Base-by-base conservation (phyloP, 2,113 vertebrate genomes). In the Paracanthobrama guichenoti region DNA sequence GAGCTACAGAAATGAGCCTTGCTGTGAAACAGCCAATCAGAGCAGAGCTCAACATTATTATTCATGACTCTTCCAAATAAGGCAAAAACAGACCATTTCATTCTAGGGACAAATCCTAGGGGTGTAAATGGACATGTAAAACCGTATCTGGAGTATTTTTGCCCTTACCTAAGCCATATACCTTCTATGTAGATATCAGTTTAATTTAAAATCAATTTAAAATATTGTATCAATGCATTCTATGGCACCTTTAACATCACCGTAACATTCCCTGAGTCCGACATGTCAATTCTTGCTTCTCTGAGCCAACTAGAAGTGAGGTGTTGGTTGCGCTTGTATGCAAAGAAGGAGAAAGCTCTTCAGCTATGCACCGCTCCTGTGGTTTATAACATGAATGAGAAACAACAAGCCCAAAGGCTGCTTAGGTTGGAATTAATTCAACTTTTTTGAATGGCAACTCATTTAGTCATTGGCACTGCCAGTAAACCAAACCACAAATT, bases 381-480 rank as follows among this genome's bases (percentile, higher is more conserved):
- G n/a, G 26, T 85, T 66, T 80, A 22, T 66, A 48, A 39, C 62
- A 78, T 66, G 39, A 55, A 46, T 53, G 26, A 8, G 26, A 75
- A 24, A 76, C 42, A 74, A 84, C 53, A 87, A 60, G 20, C 20
- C 67, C 35, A 59, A 48, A 26, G 44, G 31, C 35, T 83, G 31
- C 66, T 66, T 64, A n/a, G 88, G 44, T 81, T 71, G 14, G 71
- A 64, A 88, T 79, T 74, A 80, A 48, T 73, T 71, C 64, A 76
- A 74, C 53, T 71, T 86, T 79, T 83, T 64, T 75, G 64, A 82
- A 82, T 28, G 55, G 31, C 13, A 60, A 82, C 46, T 71, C 16
- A 20, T 86, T 85, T 59, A 72, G 60, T 28, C 39, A 31, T 28
- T 80, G 78, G 44, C 79, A 53, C 26, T 83, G 86, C 72, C 53